Evolutionary conservation across 2,797 vertebrate genomes (phyloP), one percentile per base, ranked within the genome.

Genomic region (Sarcoramphus papa): DNA sequence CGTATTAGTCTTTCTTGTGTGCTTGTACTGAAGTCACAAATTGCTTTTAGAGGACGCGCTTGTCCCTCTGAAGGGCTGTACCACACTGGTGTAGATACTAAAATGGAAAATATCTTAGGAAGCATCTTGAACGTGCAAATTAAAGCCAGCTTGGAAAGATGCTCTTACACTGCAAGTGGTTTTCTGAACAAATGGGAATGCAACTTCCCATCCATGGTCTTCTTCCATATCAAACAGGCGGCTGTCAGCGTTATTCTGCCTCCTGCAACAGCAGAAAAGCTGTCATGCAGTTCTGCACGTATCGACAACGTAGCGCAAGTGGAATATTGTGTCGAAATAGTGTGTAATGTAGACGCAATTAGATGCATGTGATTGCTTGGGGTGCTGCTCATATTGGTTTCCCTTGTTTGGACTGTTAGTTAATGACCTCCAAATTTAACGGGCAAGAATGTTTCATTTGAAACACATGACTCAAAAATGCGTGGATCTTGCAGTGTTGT

Each of bases 401-500:
- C 76, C 79, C 73, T 78, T 5, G 1, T 94, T 70, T n/a, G 77
- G 51, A 4, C 78, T 63, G 30, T 62, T 72, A 37, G 62, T 35
- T 37, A 56, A 37, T 51, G 79, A 86, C 48, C 75, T 91, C 45
- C 72, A 14, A 56, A 43, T 33, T 51, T 6, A 75, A 65, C 0
- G 1, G 84, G 75, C 78, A 43, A 17, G 89, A 65, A 79, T 0
- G 14, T 43, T 77, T 88, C 59, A 81, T 93, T 63, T 74, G 72
- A 62, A 97, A 80, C 94, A 79, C 86, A 72, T 93, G 95, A 57
- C 92, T 95, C 59, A 92, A 40, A 95, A 94, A 94, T 86, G 79
- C 68, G 85, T 95, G 70, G 89, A 47, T 89, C 85, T 88, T 83
- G 83, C 85, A 59, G 75, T 24, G 85, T 53, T 88, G 92, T 41